Percentiles rank a stretch among this genome's conserved stretches.
Conservation (phyloP, 1,140 invertebrate species). For the Drosophila melanogaster region Release_6_plus_ISO1_MT NT_033779.5:9630501-9631000, state of each 20-base stretch:
- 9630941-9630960: conserved; percentile 54
- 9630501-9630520: conserved; percentile 43
- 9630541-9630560: conserved; percentile 11
- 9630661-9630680: conserved; percentile 67
- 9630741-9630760: conserved; percentile 57
- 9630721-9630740: conserved; percentile 63
- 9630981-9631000: conserved; percentile 67
- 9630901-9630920: conserved; percentile 18
- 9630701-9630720: conserved; percentile 68
- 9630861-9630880: conserved; percentile 61
- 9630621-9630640: conserved; percentile 33
- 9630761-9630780: conserved; percentile 59
- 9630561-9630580: conserved; percentile 14
- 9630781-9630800: conserved; percentile 1
- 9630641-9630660: conserved; percentile 55
- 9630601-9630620: conserved; percentile 18
- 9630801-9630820: neutral
- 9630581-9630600: conserved; percentile 36
- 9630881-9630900: conserved; percentile 23
- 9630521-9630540: conserved; percentile 24
- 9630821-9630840: neutral
- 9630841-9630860: neutral
- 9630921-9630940: conserved; percentile 25
- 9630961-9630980: conserved; percentile 80
- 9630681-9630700: neutral